phyloP scores from a whole-genome alignment of 2,888 invertebrate species.

The Steinernema hermaphroditum region DNA sequence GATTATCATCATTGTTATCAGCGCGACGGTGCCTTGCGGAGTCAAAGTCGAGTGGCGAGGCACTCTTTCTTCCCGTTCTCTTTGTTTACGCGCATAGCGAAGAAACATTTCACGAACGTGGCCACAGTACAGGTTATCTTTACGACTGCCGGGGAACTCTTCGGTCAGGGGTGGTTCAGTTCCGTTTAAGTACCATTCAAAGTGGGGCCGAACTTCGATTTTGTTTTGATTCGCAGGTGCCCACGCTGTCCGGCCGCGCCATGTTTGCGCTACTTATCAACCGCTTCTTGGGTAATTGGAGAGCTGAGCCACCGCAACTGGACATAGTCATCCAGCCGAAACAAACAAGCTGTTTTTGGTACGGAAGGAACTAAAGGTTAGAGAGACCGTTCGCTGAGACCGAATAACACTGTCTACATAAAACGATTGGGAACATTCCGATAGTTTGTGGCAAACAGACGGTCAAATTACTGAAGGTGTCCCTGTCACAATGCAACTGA shows the following conservation, averaged over 20 bases:
- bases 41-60: neutral
- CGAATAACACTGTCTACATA: neutral
- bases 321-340: too few species aligned
- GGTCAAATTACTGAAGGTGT: too few species aligned
- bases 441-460: too few species aligned
- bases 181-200: neutral
- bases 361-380: neutral
- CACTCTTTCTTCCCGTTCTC: neutral
- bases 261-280: constrained; percentile 30
- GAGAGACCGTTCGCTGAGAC: too few species aligned
- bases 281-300: neutral
- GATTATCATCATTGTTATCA: constrained; percentile 21
- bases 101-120: neutral
- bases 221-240: constrained; percentile 21
- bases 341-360: neutral
- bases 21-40: neutral
- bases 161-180: neutral
- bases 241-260: constrained; percentile 1
- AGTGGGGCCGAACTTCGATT: neutral
- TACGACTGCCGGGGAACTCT: too few species aligned
- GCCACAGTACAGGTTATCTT: too few species aligned
- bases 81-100: neutral
- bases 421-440: neutral
- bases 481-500: too few species aligned
- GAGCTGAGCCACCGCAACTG: too few species aligned